phyloP scores from a whole-genome alignment of 23 tunicate genomes.

The Clavelina lepadiformis region DNA sequence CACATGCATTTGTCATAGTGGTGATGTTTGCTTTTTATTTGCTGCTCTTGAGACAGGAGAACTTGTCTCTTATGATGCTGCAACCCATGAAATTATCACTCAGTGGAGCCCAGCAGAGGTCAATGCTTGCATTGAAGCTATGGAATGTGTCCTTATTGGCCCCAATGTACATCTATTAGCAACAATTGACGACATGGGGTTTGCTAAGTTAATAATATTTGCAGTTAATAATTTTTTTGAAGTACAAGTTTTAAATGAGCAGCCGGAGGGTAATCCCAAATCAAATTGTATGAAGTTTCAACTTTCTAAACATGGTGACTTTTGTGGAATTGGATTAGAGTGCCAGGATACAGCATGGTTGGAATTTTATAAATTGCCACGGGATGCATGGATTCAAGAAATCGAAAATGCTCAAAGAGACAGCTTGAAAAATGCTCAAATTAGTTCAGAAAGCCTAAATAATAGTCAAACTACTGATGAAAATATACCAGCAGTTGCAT shows the following conservation, averaged over 20 bases:
- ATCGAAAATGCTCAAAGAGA: slow-evolving; percentile 72
- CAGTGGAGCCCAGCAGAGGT: slow-evolving; percentile 38
- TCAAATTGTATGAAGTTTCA: slow-evolving; percentile 55
- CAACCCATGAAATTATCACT: slow-evolving; percentile 15
- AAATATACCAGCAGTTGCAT: not conserved
- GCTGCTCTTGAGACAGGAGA: slow-evolving; percentile 34
- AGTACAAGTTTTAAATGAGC: slow-evolving; percentile 47
- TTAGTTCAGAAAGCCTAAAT: slow-evolving; percentile 21
- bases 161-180: slow-evolving; percentile 36
- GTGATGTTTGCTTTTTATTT: slow-evolving; percentile 34
- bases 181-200: slow-evolving; percentile 90
- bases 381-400: slow-evolving; percentile 73
- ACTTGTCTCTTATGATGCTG: slow-evolving; percentile 36
- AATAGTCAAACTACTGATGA: not conserved
- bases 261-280: slow-evolving; percentile 58
- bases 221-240: slow-evolving; percentile 38
- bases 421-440: slow-evolving; percentile 25
- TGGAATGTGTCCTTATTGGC: slow-evolving; percentile 27
- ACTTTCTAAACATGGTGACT: slow-evolving; percentile 50
- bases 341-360: slow-evolving; percentile 39
- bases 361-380: slow-evolving; percentile 70
- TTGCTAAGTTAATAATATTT: slow-evolving; percentile 39
- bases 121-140: slow-evolving; percentile 33
- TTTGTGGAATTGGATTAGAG: slow-evolving; percentile 58
- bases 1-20: slow-evolving; percentile 27